Evolutionary conservation across 2,797 vertebrate species (phyloP), one percentile per base, ranked within the genome.

Genomic region (Acanthiza pusilla): DNA sequence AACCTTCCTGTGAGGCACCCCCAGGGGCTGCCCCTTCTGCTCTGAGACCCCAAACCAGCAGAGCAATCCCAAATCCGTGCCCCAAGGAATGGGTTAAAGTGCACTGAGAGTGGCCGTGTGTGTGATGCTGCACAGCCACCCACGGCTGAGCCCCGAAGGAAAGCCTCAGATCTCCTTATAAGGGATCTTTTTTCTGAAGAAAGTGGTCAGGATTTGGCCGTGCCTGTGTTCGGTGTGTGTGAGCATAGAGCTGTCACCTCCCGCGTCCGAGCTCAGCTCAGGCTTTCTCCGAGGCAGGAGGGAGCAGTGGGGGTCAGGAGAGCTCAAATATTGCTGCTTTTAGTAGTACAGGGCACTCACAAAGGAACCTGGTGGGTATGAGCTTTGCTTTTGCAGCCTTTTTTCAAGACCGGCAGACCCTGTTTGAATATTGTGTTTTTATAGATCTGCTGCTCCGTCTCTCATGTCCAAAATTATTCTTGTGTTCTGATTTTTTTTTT

Each of bases 41-140:
- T 23, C n/a, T 5, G 10, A 0, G 0, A 5, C 9, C 13, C 18
- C 12, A 2, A 34, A 29, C 4, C 0, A 30, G 34, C 65, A 19
- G 18, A 94, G 88, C 54, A 4, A 20, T 6, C 93, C 71, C 3
- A 10, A 51, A 23, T 21, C 34, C 36, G 1, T 1, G 2, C 40
- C 4, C 72, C 26, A 3, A 68, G 79, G 77, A 91, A 87, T 0
- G 62, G 67, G 92, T 95, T 95, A 96, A 96, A 85, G 20, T 3
- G 32, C 10, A 11, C 32, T 7, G 22, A 6, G 54, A 55, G 45
- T 19, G 70, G 61, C 85, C 3, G 7, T 40, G 43, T 38, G 40
- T 88, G 71, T 77, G 45, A 72, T 85, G 43, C 76, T 93, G 60
- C 61, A 45, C 80, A 91, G 87, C 92, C 90, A 79, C 86, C 88